Conservation (phyloP, 1,140 invertebrate genomes). For the Lepidurus apus region DNA sequence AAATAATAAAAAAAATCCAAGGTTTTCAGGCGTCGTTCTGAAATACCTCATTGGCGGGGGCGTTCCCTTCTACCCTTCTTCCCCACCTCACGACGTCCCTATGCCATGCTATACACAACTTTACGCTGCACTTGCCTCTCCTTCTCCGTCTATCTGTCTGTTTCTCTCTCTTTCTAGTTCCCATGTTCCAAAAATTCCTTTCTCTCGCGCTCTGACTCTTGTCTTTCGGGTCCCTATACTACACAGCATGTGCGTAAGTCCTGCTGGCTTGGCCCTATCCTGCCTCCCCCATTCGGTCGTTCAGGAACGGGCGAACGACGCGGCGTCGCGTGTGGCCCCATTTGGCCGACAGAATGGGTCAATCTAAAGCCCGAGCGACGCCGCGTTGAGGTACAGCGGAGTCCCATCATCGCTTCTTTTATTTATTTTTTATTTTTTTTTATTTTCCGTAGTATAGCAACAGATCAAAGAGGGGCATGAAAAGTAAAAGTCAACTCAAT, state of each 20-base stretch:
- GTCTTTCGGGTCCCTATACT: neutral
- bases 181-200: neutral
- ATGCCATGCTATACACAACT: too few species aligned
- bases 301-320: neutral
- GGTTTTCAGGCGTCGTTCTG: conserved; percentile 12
- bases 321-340: conserved; percentile 6
- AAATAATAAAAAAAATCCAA: neutral
- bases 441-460: too few species aligned
- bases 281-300: too few species aligned
- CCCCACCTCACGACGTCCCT: neutral
- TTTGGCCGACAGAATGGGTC: conserved; percentile 7
- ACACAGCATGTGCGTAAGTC: conserved; percentile 1
- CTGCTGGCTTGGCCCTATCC: neutral
- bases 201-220: neutral
- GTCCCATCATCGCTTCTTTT: neutral
- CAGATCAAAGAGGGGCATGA: too few species aligned
- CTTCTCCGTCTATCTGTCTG: too few species aligned
- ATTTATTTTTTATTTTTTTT: too few species aligned
- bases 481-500: too few species aligned
- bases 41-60: conserved; percentile 20
- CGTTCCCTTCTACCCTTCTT: neutral
- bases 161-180: neutral
- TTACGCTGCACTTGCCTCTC: neutral
- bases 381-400: neutral
- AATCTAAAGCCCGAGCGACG: conserved; percentile 2